These are phyloP conservation scores for Terrapene triunguis DNA, from an alignment of 2,113 vertebrate genomes.

Conservation along the genomic window DNA sequence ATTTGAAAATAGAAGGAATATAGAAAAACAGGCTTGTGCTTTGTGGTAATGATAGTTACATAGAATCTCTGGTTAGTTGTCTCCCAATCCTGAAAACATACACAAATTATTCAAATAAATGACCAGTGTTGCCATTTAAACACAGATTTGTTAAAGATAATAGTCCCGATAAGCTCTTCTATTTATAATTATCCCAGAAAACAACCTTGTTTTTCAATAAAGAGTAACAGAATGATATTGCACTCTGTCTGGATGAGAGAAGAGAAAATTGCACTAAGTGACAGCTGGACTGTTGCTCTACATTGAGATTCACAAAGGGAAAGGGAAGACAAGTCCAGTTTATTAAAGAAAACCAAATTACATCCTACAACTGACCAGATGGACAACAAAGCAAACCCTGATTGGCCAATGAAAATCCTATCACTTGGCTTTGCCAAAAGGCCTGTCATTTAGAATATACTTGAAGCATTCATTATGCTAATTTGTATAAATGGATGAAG, in stretches of 20 bases:
- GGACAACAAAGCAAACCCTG: slow-evolving; percentile 13
- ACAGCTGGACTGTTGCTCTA: slow-evolving; percentile 8
- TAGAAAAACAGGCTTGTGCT: neutral
- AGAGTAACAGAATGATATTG: slow-evolving; percentile 5
- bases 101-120: neutral
- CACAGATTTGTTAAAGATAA: neutral
- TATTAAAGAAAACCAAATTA: slow-evolving; percentile 44
- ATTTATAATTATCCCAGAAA: neutral
- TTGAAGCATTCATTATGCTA: slow-evolving; percentile 37
- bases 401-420: slow-evolving; percentile 22
- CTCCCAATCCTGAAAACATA: neutral
- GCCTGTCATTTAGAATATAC: slow-evolving; percentile 21
- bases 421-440: neutral
- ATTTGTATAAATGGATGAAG: slow-evolving; percentile 54
- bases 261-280: neutral
- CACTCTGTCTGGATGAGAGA: neutral
- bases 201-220: slow-evolving; percentile 13
- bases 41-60: neutral
- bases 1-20: neutral
- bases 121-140: neutral
- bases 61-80: neutral
- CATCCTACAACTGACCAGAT: neutral
- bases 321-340: slow-evolving; percentile 10
- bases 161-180: neutral
- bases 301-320: slow-evolving; percentile 24